These are phyloP conservation scores for Pontoporia blainvillei DNA, from an alignment of 2,113 vertebrate species.

Conservation along the genomic window DNA sequence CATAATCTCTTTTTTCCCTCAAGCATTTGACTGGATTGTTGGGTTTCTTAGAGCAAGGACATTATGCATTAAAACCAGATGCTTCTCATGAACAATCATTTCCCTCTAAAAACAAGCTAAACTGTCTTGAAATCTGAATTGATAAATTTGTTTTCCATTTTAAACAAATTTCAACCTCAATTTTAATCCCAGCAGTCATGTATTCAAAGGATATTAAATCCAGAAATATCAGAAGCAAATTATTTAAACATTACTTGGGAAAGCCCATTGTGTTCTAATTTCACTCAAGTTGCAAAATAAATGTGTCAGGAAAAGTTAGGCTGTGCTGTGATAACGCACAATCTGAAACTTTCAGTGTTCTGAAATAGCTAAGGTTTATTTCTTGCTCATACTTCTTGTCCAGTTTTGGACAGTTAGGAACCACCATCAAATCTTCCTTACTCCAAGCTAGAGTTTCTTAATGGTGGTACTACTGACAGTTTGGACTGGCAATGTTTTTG, in stretches of 20 bases:
- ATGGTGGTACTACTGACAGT: not conserved
- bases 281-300: slow-evolving; percentile 35
- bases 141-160: slow-evolving; percentile 49
- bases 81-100: slow-evolving; percentile 14
- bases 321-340: not conserved
- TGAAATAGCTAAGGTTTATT: not conserved
- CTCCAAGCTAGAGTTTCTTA: not conserved
- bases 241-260: slow-evolving; percentile 35
- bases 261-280: slow-evolving; percentile 29
- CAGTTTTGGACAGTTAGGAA: not conserved
- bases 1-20: not conserved
- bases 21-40: slow-evolving; percentile 3
- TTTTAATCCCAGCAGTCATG: slow-evolving; percentile 31
- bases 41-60: not conserved
- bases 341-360: not conserved
- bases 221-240: slow-evolving; percentile 10
- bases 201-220: not conserved
- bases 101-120: slow-evolving; percentile 15
- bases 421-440: not conserved
- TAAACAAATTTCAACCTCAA: slow-evolving; percentile 40
- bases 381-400: not conserved
- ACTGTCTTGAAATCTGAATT: slow-evolving; percentile 38
- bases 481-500: not conserved
- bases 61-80: slow-evolving; percentile 41
- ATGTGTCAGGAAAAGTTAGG: not conserved